Evolutionary conservation across 2,888 invertebrate species (phyloP).

Genomic region (Mythimna loreyi): DNA sequence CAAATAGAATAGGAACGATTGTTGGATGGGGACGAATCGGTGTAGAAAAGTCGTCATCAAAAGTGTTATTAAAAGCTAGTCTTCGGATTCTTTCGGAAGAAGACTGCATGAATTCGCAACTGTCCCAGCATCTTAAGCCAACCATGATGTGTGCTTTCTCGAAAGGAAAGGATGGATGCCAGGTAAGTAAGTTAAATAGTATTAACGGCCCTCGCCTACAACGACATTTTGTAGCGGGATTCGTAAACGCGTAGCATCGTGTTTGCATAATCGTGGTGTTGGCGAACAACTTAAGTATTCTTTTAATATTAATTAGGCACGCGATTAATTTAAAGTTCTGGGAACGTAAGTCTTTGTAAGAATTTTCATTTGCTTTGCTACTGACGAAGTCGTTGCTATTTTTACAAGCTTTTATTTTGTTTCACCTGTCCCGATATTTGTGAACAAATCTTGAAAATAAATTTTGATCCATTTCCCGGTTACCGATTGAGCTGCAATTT

Average conservation of each 20-base stretch:
- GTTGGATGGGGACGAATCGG: constrained; percentile 91
- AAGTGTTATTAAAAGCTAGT: constrained; percentile 84
- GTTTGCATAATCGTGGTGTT: too few relatives aligned
- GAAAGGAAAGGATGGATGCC: constrained; percentile 92
- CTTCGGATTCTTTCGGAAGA: constrained; percentile 84
- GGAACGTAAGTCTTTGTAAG: not conserved
- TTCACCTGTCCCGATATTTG: too few relatives aligned
- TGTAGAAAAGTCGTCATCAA: constrained; percentile 83
- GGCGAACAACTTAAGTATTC: constrained; percentile 6
- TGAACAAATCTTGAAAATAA: too few relatives aligned
- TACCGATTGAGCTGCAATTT: too few relatives aligned
- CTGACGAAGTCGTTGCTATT: too few relatives aligned
- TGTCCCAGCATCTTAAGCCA: constrained; percentile 84
- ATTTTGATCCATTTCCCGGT: too few relatives aligned
- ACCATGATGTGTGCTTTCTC: constrained; percentile 92
- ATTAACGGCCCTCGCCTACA: too few relatives aligned
- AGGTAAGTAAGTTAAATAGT: too few relatives aligned
- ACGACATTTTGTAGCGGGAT: too few relatives aligned
- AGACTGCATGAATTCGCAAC: constrained; percentile 82
- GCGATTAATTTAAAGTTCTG: not conserved
- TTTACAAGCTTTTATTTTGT: too few relatives aligned
- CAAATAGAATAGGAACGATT: constrained; percentile 82
- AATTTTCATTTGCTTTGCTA: not conserved
- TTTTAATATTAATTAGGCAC: constrained; percentile 9
- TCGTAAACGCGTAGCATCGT: too few relatives aligned